Conservation (phyloP, 2,113 vertebrate genomes). For the Psettodes erumei region DNA sequence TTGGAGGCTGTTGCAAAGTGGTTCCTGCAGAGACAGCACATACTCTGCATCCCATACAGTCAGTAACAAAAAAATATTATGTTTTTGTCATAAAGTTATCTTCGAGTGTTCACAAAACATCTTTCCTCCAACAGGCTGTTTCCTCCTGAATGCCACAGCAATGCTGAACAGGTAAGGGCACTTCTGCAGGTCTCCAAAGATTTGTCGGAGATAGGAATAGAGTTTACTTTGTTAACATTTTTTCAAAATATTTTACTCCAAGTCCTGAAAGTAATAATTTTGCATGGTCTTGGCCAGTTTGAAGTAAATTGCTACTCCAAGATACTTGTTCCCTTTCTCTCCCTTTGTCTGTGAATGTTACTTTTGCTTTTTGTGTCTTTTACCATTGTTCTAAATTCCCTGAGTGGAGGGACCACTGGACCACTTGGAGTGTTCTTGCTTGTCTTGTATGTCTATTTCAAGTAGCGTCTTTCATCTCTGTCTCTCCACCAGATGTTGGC, state of each 20-base stretch:
- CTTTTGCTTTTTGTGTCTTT: neutral
- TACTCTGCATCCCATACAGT: neutral
- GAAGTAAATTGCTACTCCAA: neutral
- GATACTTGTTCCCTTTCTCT: neutral
- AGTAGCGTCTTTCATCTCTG: constrained; percentile 2
- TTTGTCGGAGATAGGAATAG: neutral
- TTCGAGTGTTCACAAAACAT: neutral
- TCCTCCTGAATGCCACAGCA: neutral
- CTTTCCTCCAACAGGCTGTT: neutral
- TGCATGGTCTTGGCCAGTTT: neutral
- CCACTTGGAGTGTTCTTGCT: neutral
- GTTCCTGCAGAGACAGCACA: neutral
- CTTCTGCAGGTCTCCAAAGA: neutral
- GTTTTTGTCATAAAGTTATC: constrained; percentile 12
- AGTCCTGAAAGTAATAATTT: neutral
- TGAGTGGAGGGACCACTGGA: constrained; percentile 3
- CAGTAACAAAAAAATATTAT: neutral
- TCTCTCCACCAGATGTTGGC: constrained; percentile 27
- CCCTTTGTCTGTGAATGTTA: neutral
- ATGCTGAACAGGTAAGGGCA: neutral
- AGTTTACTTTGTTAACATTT: neutral
- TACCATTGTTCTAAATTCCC: neutral
- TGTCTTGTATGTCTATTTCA: neutral
- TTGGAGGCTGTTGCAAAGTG: neutral
- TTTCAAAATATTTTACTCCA: neutral